Percentiles rank a stretch among this genome's conserved stretches.
Evolutionary conservation across 2,113 vertebrate genomes (phyloP).

Genomic region (Galeopterus variegatus): DNA sequence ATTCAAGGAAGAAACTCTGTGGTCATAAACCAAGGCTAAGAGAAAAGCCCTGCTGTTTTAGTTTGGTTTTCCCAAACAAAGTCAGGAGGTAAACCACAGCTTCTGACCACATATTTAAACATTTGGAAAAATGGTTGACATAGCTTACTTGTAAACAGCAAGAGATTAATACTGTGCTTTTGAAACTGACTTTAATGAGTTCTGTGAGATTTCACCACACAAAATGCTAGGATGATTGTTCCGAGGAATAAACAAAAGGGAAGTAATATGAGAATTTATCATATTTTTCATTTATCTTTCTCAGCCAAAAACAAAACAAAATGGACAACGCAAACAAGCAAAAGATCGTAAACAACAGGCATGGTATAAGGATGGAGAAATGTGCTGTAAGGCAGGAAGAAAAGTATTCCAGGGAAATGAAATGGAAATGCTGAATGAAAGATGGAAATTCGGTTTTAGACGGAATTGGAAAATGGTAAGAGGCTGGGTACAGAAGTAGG

Average conservation of each 20-base stretch:
- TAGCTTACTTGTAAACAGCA: slow-evolving; percentile 56
- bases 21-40: not conserved
- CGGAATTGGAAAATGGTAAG: not conserved
- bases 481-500: not conserved
- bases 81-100: slow-evolving; percentile 84
- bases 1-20: not conserved
- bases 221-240: slow-evolving; percentile 52
- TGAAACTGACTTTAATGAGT: slow-evolving; percentile 71
- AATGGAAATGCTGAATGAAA: not conserved
- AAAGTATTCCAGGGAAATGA: not conserved
- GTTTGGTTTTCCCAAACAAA: slow-evolving; percentile 83
- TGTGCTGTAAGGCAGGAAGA: not conserved
- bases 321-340: not conserved
- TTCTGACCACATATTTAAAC: slow-evolving; percentile 75
- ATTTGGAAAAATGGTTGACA: slow-evolving; percentile 72
- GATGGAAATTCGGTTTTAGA: not conserved
- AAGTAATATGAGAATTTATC: slow-evolving; percentile 11
- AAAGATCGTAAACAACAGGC: not conserved
- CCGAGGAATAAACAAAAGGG: slow-evolving; percentile 63
- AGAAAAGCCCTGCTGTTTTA: not conserved
- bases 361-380: not conserved
- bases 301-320: not conserved
- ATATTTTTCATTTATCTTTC: not conserved
- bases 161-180: slow-evolving; percentile 63
- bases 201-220: slow-evolving; percentile 52